A percentile compares a stretch with the other conserved stretches of the same genome.
Evolutionary conservation across 2,888 invertebrate species (phyloP).

Genomic region (Cataglyphis altisquamis): DNA sequence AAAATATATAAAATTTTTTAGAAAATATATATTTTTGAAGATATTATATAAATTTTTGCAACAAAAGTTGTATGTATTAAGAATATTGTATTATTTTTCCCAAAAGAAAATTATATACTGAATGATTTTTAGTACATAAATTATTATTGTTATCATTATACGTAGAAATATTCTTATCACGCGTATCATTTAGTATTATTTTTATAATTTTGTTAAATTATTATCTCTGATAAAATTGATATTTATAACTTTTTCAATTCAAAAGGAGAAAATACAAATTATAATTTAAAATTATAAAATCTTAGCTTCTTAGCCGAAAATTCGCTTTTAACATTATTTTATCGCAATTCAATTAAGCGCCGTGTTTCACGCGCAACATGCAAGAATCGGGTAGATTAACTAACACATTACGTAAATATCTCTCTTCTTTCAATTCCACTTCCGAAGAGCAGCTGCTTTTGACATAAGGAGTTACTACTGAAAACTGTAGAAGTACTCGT

Average conservation of each 20-base stretch:
- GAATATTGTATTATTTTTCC: background rate
- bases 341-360: background rate
- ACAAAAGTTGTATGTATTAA: background rate
- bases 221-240: background rate
- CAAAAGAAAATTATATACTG: background rate
- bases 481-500: background rate
- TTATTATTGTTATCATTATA: no score
- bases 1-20: constrained; percentile 9
- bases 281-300: background rate
- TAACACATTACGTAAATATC: background rate
- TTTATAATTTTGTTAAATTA: background rate
- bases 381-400: background rate
- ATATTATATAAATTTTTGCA: background rate
- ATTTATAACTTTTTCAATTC: background rate
- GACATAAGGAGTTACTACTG: constrained; percentile 7
- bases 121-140: no score
- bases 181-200: no score
- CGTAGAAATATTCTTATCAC: no score
- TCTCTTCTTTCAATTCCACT: background rate
- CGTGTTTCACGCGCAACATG: background rate
- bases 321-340: background rate
- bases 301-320: background rate
- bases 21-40: background rate
- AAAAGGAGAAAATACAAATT: background rate
- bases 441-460: background rate